Evolutionary conservation across 1,140 invertebrate species (phyloP).

Genomic region (Tetramorium alpestre): DNA sequence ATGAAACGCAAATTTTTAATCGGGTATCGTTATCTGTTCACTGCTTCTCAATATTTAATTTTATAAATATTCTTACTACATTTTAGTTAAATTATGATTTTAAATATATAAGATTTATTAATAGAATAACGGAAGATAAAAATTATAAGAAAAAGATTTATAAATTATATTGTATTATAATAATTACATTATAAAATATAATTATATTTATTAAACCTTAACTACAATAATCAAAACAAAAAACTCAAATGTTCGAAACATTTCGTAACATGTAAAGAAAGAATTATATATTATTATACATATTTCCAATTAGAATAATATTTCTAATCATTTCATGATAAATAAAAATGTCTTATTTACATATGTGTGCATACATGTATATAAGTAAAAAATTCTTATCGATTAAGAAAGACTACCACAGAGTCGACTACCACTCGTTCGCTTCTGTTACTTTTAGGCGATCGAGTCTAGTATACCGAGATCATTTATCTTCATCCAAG

Average conservation of each 20-base stretch:
- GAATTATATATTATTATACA: neutral
- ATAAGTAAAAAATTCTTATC: neutral
- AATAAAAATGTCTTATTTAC: constrained; percentile 5
- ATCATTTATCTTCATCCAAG: constrained; percentile 70
- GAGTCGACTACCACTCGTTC: constrained; percentile 50
- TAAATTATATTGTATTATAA: too few species aligned
- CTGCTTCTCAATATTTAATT: neutral
- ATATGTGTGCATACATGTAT: neutral
- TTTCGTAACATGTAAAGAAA: neutral
- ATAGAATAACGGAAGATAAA: too few species aligned
- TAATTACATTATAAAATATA: neutral
- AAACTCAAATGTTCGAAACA: neutral
- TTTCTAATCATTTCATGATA: neutral
- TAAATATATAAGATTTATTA: neutral
- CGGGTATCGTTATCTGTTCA: neutral
- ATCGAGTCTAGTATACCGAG: constrained; percentile 60
- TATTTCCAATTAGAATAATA: neutral
- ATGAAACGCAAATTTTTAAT: neutral
- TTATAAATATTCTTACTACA: neutral
- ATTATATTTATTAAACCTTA: neutral
- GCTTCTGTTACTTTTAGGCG: constrained; percentile 69
- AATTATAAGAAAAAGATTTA: too few species aligned
- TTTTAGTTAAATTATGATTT: neutral
- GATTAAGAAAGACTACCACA: neutral
- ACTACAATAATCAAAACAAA: neutral